Base-by-base conservation (phyloP, 2,888 invertebrate genomes). In the Alloscopus bannaensis region DNA sequence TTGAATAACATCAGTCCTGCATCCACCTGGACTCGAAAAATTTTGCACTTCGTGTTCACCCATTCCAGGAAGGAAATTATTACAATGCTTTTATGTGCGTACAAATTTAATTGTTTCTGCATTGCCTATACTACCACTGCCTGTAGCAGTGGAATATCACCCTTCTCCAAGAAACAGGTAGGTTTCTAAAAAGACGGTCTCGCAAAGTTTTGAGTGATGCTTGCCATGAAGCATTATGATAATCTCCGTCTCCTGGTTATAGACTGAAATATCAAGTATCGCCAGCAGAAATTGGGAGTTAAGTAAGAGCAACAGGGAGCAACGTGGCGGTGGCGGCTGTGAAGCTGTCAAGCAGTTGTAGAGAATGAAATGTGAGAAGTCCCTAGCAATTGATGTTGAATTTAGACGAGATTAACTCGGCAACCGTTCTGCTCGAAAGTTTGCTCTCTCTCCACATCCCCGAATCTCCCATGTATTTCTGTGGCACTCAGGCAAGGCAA, bases 401-500 rank as follows among this genome's bases (percentile, higher is more conserved):
- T 69, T 70, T 65, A 79, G 72, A 79, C 68, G 73, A 73, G 68
- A 79, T 68, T 62, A 72, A 36, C 36, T 73, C 62, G 28, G 68
- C 72, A 60, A 72, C 72, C 69, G 68, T 52, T 31, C 62, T 31
- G 20, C 18, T 50, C 18, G n/a, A n/a, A n/a, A n/a, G n/a, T 42
- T 29, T 11, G 6, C 29, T 59, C 47, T 47, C 47, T 55, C 8
- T 22, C 50, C 22, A 60, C 52, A 52, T 22, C 20, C 52, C n/a
- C 52, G n/a, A n/a, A n/a, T 13, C 47, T 47, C 47, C 36, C 36
- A 36, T 42, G 20, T 59, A 71, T 57, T 73, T 57, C 73, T 64
- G 80, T 75, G 64, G 80, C 80, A 80, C 73, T 75, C 68, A 75
- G 75, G 80, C 80, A 80, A 80, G 73, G 80, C 80, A 62, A 64